Conservation (phyloP, 2,113 vertebrate genomes). For the Conger conger region DNA sequence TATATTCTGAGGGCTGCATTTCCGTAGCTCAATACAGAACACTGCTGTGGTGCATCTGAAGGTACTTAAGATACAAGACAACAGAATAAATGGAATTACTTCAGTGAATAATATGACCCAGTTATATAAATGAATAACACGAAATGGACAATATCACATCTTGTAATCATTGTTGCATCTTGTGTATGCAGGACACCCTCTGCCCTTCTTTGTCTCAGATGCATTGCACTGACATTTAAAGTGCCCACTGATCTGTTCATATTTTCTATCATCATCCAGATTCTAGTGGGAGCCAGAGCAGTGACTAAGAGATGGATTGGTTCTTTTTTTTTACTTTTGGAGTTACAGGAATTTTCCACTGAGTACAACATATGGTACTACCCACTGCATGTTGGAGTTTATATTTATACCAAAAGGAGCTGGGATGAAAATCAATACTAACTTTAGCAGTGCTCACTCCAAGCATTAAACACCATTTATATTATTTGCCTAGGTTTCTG, state of each 20-base stretch:
- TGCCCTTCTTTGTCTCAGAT: not conserved
- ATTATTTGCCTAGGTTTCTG: not conserved
- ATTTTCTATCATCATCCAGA: not conserved
- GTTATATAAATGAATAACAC: not conserved
- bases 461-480: not conserved
- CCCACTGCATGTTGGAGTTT: not conserved
- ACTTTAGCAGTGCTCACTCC: not conserved
- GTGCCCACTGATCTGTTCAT: not conserved
- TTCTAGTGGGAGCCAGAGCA: not conserved
- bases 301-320: not conserved
- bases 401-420: not conserved
- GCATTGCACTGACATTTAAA: not conserved
- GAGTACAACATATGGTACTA: not conserved
- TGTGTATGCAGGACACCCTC: not conserved
- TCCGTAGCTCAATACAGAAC: not conserved
- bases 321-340: not conserved
- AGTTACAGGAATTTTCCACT: not conserved
- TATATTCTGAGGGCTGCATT: not conserved
- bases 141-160: not conserved
- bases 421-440: not conserved
- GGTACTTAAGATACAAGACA: not conserved
- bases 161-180: not conserved
- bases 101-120: not conserved
- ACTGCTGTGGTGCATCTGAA: not conserved
- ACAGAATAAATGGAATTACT: not conserved